Base-by-base conservation (phyloP, 2,888 invertebrate genomes). In the Mythimna pallens region DNA sequence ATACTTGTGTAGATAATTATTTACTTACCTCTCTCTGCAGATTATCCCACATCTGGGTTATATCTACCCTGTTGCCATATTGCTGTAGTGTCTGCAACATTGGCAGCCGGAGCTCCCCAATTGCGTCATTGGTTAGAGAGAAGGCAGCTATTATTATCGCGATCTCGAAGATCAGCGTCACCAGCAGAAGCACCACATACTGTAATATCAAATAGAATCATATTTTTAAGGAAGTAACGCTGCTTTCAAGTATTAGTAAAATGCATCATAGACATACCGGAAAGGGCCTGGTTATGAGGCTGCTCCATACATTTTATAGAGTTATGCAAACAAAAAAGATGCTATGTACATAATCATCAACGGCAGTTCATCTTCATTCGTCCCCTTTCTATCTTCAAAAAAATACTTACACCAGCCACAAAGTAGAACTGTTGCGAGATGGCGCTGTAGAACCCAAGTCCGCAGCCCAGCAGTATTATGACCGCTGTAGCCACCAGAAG, bases 381-480 rank as follows among this genome's bases (percentile, higher is more conserved):
- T 17, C 0, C 30, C 12, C 6, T 20, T 22, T 40, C 22, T 50
- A 17, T n/a, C 14, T 34, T 25, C 6, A 0, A 10, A 52, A 12
- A 12, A 55, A 40, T 71, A 95, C 97, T 96, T 93, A 98, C 98
- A 86, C 97, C 98, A 80, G 98, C 96, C 25, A 98, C 97, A 95
- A 98, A 97, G 90, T 98, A 98, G 90, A 98, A 98, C 91, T 98
- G 98, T 91, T 99, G 98, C 66, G 98, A 97, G 70, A 98, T 95
- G 0, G 99, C 98, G 17, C 98, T 98, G 92, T 98, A 99, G 92
- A 98, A 98, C 76, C 99, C 99, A 74, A 99, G 97, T 89, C 98
- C 97, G 0, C 98, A 97, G 8, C 98, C 97, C 66, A 98, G 88
- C 84, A 98, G 96, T 83, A 98, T 97, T 78, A 98, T 94, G 91